phyloP scores from a whole-genome alignment of 2,888 invertebrate species.

The Anagyrus pseudococci region DNA sequence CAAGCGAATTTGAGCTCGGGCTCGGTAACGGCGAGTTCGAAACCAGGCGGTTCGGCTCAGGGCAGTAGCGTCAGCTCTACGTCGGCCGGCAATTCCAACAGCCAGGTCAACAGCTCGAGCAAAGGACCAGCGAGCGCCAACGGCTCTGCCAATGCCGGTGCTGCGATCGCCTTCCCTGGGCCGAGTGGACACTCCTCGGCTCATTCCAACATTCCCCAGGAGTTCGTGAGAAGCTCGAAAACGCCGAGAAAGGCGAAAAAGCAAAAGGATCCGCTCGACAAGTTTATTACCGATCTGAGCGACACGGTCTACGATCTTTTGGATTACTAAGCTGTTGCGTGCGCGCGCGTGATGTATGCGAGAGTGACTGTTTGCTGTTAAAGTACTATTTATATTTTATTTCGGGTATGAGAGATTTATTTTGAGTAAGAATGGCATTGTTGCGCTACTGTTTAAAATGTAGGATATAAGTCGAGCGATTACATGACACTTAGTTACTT shows the following conservation, averaged over 20 bases:
- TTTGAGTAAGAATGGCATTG: too few species aligned
- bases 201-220: conserved; percentile 39
- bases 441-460: too few species aligned
- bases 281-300: conserved; percentile 11
- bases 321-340: conserved; percentile 8
- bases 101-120: conserved; percentile 1
- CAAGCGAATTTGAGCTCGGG: conserved; percentile 19
- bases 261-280: conserved; percentile 23
- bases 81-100: background rate
- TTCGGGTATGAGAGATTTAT: too few species aligned
- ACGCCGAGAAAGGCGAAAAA: conserved; percentile 13
- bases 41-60: conserved; percentile 20
- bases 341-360: too few species aligned
- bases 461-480: too few species aligned
- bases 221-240: conserved; percentile 40
- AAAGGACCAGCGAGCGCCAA: background rate
- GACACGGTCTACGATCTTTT: conserved; percentile 30
- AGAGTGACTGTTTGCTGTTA: too few species aligned
- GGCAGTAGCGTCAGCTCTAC: conserved; percentile 2
- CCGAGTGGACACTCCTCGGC: conserved; percentile 5
- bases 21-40: conserved; percentile 11
- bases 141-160: conserved; percentile 11
- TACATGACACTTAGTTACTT: too few species aligned
- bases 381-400: too few species aligned
- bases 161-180: conserved; percentile 41